Conservation (phyloP, 1,140 invertebrate species). For the Pseudoatta argentina region DNA sequence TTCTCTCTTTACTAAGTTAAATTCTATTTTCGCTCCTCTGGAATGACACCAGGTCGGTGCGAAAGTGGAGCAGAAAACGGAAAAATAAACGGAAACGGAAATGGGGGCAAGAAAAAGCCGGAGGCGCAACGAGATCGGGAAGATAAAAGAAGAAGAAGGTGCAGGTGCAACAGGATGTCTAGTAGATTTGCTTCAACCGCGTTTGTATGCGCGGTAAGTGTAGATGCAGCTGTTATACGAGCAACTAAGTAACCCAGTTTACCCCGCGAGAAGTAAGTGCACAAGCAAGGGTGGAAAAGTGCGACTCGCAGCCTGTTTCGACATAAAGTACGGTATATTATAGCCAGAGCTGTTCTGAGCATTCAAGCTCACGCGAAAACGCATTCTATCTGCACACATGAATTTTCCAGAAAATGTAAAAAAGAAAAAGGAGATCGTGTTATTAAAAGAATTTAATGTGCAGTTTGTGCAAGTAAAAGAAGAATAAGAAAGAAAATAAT, state of each 20-base stretch:
- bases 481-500: neutral
- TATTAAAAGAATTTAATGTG: neutral
- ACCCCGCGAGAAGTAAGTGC: slow-evolving; percentile 25
- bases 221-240: slow-evolving; percentile 53
- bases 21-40: neutral
- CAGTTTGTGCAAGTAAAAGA: neutral
- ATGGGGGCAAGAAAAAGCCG: neutral
- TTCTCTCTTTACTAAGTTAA: neutral
- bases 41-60: neutral
- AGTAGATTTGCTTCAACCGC: slow-evolving; percentile 38
- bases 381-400: slow-evolving; percentile 21
- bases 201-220: slow-evolving; percentile 52
- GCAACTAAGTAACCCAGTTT: slow-evolving; percentile 63
- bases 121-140: neutral
- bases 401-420: slow-evolving; percentile 43
- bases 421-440: neutral
- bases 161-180: slow-evolving; percentile 47
- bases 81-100: slow-evolving; percentile 32
- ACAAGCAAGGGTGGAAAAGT: slow-evolving; percentile 34
- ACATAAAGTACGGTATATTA: slow-evolving; percentile 72
- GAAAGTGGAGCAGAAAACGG: neutral
- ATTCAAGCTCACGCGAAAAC: slow-evolving; percentile 46
- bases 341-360: slow-evolving; percentile 49
- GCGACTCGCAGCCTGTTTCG: slow-evolving; percentile 53
- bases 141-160: slow-evolving; percentile 27